These are phyloP conservation scores for Teleiodes luculella DNA, from an alignment of 2,888 invertebrate species.

Conservation along the genomic window DNA sequence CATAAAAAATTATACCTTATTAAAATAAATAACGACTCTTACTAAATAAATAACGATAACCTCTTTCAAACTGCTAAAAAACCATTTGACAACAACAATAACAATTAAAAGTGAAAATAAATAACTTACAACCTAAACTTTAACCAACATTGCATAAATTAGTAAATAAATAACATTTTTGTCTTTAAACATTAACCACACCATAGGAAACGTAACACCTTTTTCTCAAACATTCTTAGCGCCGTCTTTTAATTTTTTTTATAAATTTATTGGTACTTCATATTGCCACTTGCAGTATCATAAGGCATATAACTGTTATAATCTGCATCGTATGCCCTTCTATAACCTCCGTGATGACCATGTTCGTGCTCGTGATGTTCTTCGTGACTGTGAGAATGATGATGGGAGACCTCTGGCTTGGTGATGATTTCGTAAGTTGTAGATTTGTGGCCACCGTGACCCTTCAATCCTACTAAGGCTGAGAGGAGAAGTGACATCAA, in stretches of 20 bases:
- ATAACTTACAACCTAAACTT: not conserved
- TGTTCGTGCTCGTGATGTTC: conserved; percentile 78
- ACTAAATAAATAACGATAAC: conserved; percentile 27
- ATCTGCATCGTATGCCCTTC: conserved; percentile 71
- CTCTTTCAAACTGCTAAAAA: too few relatives aligned
- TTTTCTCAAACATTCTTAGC: not conserved
- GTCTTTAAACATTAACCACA: not conserved
- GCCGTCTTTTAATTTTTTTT: not conserved
- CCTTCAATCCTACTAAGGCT: conserved; percentile 87
- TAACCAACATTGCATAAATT: not conserved
- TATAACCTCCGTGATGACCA: conserved; percentile 70
- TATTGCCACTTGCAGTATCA: conserved; percentile 40
- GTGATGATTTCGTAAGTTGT: conserved; percentile 91
- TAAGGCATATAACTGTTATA: conserved; percentile 70
- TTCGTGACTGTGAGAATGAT: conserved; percentile 84
- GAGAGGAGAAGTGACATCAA: conserved; percentile 87
- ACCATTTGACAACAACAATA: not conserved
- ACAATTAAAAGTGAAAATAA: not conserved
- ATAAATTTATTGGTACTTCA: conserved; percentile 3
- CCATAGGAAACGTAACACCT: not conserved
- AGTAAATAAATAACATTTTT: conserved; percentile 38
- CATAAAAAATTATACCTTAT: not conserved
- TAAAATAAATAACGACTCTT: conserved; percentile 30
- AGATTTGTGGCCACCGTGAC: conserved; percentile 82
- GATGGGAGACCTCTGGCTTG: conserved; percentile 86